Percentiles rank a stretch among this genome's conserved stretches.
Conservation (phyloP, 2,797 vertebrate genomes). For the Aselliscus stoliczkanus region DNA sequence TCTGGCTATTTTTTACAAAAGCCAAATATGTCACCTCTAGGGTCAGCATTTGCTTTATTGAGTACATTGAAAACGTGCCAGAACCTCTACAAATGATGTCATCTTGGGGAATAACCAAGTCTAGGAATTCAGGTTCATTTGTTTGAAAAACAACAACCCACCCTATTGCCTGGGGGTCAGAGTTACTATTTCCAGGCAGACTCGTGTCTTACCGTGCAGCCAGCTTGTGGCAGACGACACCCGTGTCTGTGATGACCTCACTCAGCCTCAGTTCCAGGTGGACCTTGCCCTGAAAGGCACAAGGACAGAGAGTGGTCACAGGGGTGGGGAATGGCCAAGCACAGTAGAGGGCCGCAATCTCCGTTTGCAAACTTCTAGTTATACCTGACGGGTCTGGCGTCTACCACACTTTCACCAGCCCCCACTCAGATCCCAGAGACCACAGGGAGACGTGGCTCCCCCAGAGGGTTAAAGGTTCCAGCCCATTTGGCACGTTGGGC, state of each 20-base stretch:
- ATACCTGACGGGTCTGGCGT: rapidly evolving
- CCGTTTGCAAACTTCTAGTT: too few relatives aligned
- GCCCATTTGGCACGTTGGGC: background rate
- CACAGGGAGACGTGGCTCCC: background rate
- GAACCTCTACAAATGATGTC: background rate
- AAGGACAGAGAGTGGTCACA: background rate
- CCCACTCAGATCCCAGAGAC: background rate
- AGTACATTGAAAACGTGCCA: too few relatives aligned
- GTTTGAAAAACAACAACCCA: background rate
- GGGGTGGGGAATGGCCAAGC: background rate
- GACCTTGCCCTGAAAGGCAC: slow-evolving; percentile 92
- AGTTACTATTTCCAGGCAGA: background rate
- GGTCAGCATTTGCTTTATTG: rapidly evolving
- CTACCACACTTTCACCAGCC: rapidly evolving
- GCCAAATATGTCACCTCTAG: rapidly evolving
- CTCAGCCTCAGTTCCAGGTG: slow-evolving; percentile 96
- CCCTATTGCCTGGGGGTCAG: background rate
- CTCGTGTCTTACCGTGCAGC: slow-evolving; percentile 89
- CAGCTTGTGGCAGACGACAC: slow-evolving; percentile 94
- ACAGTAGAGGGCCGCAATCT: background rate
- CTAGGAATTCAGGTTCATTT: background rate
- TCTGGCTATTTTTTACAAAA: background rate
- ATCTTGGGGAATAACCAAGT: background rate
- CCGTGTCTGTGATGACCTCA: slow-evolving; percentile 98
- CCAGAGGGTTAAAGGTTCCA: background rate